Evolutionary conservation across 2,797 vertebrate genomes (phyloP), one percentile per base, ranked within the genome.

Genomic region (Lepilemur ruficaudatus): DNA sequence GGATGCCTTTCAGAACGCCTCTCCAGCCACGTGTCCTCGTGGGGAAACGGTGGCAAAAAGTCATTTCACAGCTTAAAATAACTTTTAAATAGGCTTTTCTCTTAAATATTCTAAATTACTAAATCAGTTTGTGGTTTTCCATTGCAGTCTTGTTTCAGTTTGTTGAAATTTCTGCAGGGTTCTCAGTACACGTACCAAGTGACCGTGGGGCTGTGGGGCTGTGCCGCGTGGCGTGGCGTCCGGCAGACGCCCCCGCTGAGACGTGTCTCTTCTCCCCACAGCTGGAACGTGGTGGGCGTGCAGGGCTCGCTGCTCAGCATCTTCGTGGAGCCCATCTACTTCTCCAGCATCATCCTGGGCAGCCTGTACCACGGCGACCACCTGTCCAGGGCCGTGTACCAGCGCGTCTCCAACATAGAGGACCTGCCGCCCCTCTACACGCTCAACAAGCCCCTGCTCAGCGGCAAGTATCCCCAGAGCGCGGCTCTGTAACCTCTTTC

Each of bases 311-410:
- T 99, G 98, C 99, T 99, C 99, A 99, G 99, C 99, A 99, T 99
- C 98, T 99, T 99, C 97, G 98, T 99, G 72, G 99, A 99, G 98
- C 99, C 99, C 32, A 98, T 99, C 98, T 99, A 99, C 99, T 99
- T 99, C 98, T 99, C 99, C 96, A 99, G 99, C 99, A 99, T 99
- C 99, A 99, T 99, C 98, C 98, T 99, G 97, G 99, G 99, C 97
- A 99, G 99, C 98, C 99, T 99, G 73, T 99, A 99, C 98, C 99
- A 99, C 38, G 99, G 99, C 20, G 99, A 99, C 98, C 99, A 99
- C 98, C 99, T 99, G 90, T 99, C 99, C 97, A 98, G 99, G 95
- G 99, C 99, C 98, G 99, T 99, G 98, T 99, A 99, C 99, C 99
- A 99, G 98, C 99, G 99, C 95, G 99, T 99, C 98, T 98, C 99